Percentiles rank a stretch among this genome's conserved stretches.
Evolutionary conservation across 2,797 vertebrate species (phyloP).

Genomic region (Agapornis canus): DNA sequence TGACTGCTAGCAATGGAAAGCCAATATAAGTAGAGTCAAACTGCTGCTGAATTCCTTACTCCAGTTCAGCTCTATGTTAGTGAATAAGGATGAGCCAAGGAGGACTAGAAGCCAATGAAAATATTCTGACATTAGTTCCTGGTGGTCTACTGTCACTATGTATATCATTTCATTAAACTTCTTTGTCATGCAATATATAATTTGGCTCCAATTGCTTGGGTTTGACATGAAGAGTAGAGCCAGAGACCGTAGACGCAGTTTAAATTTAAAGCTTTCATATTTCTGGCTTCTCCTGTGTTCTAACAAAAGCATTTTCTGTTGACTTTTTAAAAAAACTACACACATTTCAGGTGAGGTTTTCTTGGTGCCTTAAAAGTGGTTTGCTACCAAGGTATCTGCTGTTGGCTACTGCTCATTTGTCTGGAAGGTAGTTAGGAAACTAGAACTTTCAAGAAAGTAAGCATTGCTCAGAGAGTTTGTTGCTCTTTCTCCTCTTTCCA

Average conservation of each 20-base stretch:
- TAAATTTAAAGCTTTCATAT: constrained; percentile 12
- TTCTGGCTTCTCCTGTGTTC: constrained; percentile 10
- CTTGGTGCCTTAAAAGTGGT: constrained; percentile 21
- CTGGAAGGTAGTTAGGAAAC: constrained; percentile 45
- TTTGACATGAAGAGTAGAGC: constrained; percentile 23
- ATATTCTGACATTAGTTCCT: constrained; percentile 50
- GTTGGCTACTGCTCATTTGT: constrained; percentile 18
- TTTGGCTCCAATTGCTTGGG: constrained; percentile 28
- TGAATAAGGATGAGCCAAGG: constrained; percentile 34
- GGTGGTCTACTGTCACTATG: constrained; percentile 17
- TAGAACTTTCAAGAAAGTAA: constrained; percentile 5
- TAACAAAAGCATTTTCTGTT: constrained; percentile 38
- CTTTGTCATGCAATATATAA: constrained; percentile 10
- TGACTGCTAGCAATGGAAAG: background rate
- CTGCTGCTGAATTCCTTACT: background rate
- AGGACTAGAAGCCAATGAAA: constrained; percentile 2
- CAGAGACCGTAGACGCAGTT: background rate
- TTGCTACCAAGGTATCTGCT: constrained; percentile 13
- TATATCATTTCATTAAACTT: constrained; percentile 47
- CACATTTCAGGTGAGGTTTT: constrained; percentile 50
- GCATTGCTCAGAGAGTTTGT: background rate
- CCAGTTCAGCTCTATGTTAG: background rate
- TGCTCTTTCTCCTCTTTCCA: background rate
- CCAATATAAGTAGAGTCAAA: background rate
- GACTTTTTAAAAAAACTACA: background rate